These are phyloP conservation scores for Pedicia rivosa DNA, from an alignment of 2,888 invertebrate genomes.

Conservation along the genomic window DNA sequence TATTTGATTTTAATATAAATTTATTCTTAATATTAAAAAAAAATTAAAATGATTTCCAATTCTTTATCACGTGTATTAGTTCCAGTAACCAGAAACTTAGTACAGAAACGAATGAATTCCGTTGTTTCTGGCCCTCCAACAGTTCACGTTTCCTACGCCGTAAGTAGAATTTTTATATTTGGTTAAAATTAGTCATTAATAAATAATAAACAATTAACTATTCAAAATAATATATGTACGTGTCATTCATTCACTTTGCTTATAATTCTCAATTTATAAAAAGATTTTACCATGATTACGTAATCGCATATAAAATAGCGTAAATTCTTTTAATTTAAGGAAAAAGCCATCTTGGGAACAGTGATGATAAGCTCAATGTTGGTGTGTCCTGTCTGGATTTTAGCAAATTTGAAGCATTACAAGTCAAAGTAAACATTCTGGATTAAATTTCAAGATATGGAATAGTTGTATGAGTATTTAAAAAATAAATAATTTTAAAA, in stretches of 20 bases:
- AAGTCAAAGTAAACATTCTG: not conserved
- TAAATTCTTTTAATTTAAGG: constrained; percentile 17
- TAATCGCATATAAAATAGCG: too few species aligned
- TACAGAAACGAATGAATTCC: constrained; percentile 22
- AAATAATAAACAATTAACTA: too few species aligned
- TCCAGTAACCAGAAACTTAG: constrained; percentile 21
- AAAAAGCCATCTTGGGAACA: constrained; percentile 21
- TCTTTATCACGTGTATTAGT: constrained; percentile 23
- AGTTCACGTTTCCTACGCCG: constrained; percentile 22
- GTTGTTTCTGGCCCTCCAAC: constrained; percentile 26
- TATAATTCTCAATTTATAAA: too few species aligned
- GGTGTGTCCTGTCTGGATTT: constrained; percentile 24
- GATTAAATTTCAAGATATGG: not conserved
- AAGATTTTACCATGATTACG: too few species aligned
- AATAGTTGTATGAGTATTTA: too few species aligned
- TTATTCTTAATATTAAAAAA: too few species aligned
- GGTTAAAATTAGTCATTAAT: too few species aligned
- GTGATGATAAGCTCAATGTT: constrained; percentile 20
- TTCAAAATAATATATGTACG: too few species aligned
- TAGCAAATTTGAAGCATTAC: constrained; percentile 24
- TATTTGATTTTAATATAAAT: too few species aligned
- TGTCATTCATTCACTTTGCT: too few species aligned
- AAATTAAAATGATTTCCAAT: constrained; percentile 21
- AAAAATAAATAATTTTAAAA: too few species aligned
- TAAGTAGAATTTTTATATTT: too few species aligned